A percentile compares a stretch with the other conserved stretches of the same genome.
phyloP scores from a whole-genome alignment of 2,113 vertebrate species.

The Fregetta grallaria region DNA sequence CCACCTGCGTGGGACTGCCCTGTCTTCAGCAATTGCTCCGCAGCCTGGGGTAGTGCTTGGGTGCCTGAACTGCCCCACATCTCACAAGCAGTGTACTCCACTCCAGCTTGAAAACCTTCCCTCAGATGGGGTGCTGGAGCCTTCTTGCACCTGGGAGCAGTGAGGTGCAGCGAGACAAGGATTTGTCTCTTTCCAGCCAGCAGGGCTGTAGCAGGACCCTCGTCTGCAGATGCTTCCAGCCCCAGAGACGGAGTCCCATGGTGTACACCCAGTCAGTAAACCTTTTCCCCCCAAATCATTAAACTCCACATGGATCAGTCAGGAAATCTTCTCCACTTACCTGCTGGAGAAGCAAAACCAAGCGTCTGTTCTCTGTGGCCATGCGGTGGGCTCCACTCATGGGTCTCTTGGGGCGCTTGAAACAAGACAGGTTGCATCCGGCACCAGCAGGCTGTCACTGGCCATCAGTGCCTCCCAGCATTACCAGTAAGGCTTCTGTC shows the following conservation, averaged over 20 bases:
- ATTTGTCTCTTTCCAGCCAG: background rate
- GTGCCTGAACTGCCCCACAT: background rate
- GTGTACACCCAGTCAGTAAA: background rate
- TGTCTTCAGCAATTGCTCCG: background rate
- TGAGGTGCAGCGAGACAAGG: background rate
- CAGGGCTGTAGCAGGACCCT: background rate
- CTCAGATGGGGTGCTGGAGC: rapidly evolving
- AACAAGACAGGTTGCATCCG: rapidly evolving
- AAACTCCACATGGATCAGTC: background rate
- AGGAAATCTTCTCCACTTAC: background rate
- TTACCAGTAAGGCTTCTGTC: background rate
- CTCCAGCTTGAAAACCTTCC: background rate
- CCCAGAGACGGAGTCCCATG: rapidly evolving
- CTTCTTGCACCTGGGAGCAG: background rate
- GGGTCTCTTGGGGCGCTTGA: background rate
- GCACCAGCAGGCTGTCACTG: no score
- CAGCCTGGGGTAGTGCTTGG: rapidly evolving
- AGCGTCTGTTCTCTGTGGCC: background rate
- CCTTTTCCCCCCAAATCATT: background rate
- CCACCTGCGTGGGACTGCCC: background rate
- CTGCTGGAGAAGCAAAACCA: background rate
- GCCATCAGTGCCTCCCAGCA: background rate
- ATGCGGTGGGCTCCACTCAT: rapidly evolving
- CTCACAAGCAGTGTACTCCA: rapidly evolving
- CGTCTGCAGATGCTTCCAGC: background rate